Percentiles rank a stretch among this genome's conserved stretches.
Evolutionary conservation across 53 echinoderm and acorn worm genomes (phyloP).

Genomic region (Hippasteria phrygiana): DNA sequence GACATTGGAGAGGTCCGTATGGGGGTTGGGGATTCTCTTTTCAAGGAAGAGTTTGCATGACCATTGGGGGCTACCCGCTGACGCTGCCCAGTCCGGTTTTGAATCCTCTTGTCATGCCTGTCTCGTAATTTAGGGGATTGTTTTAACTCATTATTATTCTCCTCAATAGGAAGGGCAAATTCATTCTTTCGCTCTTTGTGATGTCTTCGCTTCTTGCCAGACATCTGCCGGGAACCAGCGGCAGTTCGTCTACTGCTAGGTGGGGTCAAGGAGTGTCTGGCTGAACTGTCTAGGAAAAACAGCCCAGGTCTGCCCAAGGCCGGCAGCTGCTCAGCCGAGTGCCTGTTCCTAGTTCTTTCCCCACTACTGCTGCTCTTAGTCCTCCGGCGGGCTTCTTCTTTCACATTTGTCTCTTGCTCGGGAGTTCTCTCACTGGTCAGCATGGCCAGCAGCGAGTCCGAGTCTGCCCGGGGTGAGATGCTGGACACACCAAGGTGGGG

Average conservation of each 20-base stretch:
- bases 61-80: not conserved
- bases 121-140: slow-evolving; percentile 18
- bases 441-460: slow-evolving; percentile 64
- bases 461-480: slow-evolving; percentile 64
- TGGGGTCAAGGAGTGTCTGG: slow-evolving; percentile 41
- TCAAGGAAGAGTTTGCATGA: slow-evolving; percentile 6
- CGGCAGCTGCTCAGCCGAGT: slow-evolving; percentile 45
- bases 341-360: slow-evolving; percentile 51
- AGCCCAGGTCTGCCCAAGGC: not conserved
- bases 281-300: slow-evolving; percentile 46
- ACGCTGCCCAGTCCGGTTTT: not conserved
- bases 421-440: slow-evolving; percentile 57
- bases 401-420: slow-evolving; percentile 16
- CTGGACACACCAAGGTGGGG: slow-evolving; percentile 43
- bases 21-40: slow-evolving; percentile 1
- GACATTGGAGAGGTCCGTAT: slow-evolving; percentile 14
- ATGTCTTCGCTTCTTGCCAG: slow-evolving; percentile 11
- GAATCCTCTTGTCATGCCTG: slow-evolving; percentile 31
- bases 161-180: slow-evolving; percentile 40
- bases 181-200: slow-evolving; percentile 35
- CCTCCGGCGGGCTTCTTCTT: slow-evolving; percentile 36
- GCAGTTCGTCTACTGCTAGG: slow-evolving; percentile 34
- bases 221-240: not conserved
- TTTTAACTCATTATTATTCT: slow-evolving; percentile 54
- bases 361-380: slow-evolving; percentile 56